Conservation (phyloP, 2,888 invertebrate genomes). For the Automeris io region DNA sequence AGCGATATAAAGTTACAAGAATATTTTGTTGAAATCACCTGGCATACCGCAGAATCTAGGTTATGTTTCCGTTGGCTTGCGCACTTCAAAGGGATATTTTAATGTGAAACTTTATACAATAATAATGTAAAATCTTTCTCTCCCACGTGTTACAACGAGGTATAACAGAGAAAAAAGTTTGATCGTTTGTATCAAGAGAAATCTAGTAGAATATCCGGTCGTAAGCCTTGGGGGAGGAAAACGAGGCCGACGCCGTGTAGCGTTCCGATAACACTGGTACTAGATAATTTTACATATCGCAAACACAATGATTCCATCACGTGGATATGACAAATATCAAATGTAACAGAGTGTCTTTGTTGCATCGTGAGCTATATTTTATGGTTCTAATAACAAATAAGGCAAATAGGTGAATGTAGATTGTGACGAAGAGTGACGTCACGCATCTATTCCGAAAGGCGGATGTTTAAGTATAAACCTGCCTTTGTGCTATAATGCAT, state of each 20-base stretch:
- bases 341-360: slow-evolving; percentile 2
- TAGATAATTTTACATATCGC: slow-evolving; percentile 15
- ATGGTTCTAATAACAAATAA: slow-evolving; percentile 15
- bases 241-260: slow-evolving; percentile 49
- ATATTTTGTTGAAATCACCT: background rate
- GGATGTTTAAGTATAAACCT: slow-evolving; percentile 68
- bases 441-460: slow-evolving; percentile 45
- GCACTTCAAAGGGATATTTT: slow-evolving; percentile 20
- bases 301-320: slow-evolving; percentile 16
- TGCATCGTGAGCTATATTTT: background rate
- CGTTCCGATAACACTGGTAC: slow-evolving; percentile 32
- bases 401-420: slow-evolving; percentile 17
- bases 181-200: slow-evolving; percentile 55
- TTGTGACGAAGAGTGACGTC: slow-evolving; percentile 20
- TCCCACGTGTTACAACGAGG: slow-evolving; percentile 18
- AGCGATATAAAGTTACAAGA: background rate
- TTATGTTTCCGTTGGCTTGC: background rate
- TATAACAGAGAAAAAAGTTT: slow-evolving; percentile 37
- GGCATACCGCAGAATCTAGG: background rate
- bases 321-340: slow-evolving; percentile 8
- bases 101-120: slow-evolving; percentile 22
- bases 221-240: slow-evolving; percentile 54
- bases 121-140: slow-evolving; percentile 41
- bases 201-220: slow-evolving; percentile 56
- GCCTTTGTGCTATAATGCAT: slow-evolving; percentile 49